Evolutionary conservation across 2,797 vertebrate species (phyloP), one percentile per base, ranked within the genome.

Genomic region (Syngnathus acus): DNA sequence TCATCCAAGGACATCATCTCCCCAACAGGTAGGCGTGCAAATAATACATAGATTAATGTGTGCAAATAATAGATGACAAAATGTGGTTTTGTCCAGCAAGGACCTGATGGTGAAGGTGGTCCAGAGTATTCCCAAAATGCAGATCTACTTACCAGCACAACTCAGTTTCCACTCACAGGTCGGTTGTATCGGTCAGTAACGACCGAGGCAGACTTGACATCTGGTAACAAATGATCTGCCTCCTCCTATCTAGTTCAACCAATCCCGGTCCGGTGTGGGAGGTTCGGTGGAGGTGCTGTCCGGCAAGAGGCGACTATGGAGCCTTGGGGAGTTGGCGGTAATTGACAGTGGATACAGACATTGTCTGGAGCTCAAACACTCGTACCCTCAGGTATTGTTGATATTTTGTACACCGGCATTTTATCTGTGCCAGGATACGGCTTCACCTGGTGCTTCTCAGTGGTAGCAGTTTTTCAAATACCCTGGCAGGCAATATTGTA

Each of bases 81-180:
- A 8, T 66, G 75, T 66, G 84, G 43, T 87, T 68, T 54, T 78
- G 73, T 89, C 71, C 76, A 95, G 93, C 71, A 89, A 90, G 77
- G 89, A 93, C 65, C 65, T 94, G 71, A 85, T 78, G 75, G 64
- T 92, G 74, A 91, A 90, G 65, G 78, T 90, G 64, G 77, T 82
- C 67, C 92, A 94, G 81, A 90, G 80, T 70, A 75, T 93, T 59
- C 89, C 91, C n/a, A 58, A 70, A 68, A 76, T 94, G 73, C 77
- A 85, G 60, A 72, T 76, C 9, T 78, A 78, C 78, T 69, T 94
- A 54, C 94, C 94, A 1, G 73, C 80, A 77, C 86, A 83, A 77
- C 88, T 89, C 58, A 88, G 86, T 5, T 43, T 91, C 54, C 86
- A 86, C 21, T 89, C 91, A 64, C 90, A 95, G 93, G 94, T 87